Conservation (phyloP, 2,113 vertebrate genomes). For the Euleptes europaea region DNA sequence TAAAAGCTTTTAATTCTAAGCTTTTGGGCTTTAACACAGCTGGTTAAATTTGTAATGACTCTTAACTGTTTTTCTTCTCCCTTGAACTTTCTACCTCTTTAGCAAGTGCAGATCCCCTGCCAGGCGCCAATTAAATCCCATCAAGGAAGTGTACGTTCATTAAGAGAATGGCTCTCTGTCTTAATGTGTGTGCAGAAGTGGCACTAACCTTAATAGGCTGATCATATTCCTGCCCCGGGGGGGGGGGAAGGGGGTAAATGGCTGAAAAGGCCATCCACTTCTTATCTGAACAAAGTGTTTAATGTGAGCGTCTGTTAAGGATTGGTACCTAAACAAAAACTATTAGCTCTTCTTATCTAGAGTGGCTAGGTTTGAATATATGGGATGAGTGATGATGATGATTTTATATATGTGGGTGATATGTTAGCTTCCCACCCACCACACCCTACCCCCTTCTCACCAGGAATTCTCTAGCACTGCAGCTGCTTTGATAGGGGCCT, state of each 20-base stretch:
- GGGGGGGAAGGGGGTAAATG: neutral
- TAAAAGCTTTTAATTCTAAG: constrained; percentile 64
- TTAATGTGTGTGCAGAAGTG: constrained; percentile 7
- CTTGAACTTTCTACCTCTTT: constrained; percentile 56
- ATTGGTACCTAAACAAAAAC: neutral
- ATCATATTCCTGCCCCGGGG: neutral
- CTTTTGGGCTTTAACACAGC: constrained; percentile 56
- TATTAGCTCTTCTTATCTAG: neutral
- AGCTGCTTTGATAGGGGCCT: neutral
- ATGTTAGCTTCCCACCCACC: neutral
- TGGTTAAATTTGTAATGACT: constrained; percentile 53
- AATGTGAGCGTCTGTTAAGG: neutral
- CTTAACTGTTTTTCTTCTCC: constrained; percentile 36
- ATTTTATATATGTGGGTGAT: neutral
- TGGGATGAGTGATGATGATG: no score
- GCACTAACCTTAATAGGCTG: neutral
- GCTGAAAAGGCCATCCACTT: neutral
- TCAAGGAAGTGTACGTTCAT: neutral
- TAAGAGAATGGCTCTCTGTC: neutral
- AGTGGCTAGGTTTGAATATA: no score
- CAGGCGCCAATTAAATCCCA: constrained; percentile 32
- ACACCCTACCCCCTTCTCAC: no score
- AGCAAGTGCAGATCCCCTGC: constrained; percentile 41
- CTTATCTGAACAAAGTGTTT: neutral
- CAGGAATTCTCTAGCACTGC: neutral